These are phyloP conservation scores for Lasiurus borealis DNA, from an alignment of 2,113 vertebrate species.

Conservation along the genomic window DNA sequence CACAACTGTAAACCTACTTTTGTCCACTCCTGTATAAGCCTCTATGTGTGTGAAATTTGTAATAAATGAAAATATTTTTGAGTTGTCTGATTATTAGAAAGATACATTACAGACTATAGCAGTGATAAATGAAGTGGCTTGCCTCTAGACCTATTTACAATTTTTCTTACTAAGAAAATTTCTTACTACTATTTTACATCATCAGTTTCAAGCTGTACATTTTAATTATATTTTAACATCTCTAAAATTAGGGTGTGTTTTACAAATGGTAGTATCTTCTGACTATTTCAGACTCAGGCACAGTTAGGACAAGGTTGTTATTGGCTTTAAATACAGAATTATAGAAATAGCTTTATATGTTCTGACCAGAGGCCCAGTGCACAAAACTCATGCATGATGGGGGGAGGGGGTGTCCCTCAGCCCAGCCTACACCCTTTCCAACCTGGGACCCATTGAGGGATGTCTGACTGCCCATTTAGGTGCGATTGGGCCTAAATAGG, in stretches of 20 bases:
- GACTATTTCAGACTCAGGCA: neutral
- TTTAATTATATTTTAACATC: slow-evolving; percentile 6
- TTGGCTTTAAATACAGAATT: neutral
- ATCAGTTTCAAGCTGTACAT: neutral
- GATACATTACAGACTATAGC: neutral
- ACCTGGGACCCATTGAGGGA: too few species aligned
- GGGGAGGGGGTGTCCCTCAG: too few species aligned
- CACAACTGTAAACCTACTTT: neutral
- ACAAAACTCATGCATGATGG: too few species aligned
- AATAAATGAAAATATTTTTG: neutral
- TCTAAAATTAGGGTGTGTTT: neutral
- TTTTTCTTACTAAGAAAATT: slow-evolving; percentile 39
- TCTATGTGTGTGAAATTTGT: neutral
- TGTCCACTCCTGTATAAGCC: neutral
- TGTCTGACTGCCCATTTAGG: too few species aligned
- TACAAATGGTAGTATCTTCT: neutral
- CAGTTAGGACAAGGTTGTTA: neutral
- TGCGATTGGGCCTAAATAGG: too few species aligned
- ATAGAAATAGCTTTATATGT: neutral
- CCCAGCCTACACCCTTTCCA: too few species aligned
- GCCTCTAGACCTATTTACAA: neutral
- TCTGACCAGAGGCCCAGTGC: neutral
- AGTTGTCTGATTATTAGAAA: slow-evolving; percentile 12
- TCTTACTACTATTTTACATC: neutral
- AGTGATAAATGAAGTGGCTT: slow-evolving; percentile 5